phyloP scores from a whole-genome alignment of 2,113 vertebrate species.

The Vimba vimba region DNA sequence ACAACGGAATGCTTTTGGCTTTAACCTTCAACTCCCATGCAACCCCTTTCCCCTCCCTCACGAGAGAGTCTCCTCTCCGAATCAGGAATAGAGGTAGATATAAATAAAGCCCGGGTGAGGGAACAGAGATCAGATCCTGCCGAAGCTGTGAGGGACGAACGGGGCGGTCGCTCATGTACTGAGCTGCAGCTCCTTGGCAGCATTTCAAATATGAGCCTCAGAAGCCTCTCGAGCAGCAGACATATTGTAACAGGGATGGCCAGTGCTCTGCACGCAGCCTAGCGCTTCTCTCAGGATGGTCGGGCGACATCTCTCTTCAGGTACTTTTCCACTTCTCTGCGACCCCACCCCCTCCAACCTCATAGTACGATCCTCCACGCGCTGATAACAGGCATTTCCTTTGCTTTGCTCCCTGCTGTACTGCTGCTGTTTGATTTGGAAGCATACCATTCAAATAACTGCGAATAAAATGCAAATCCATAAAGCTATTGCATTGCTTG shows the following conservation, averaged over 20 bases:
- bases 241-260: conserved; percentile 82
- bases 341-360: conserved; percentile 13
- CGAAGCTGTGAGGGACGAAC: conserved; percentile 73
- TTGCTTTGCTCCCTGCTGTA: conserved; percentile 44
- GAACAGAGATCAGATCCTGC: conserved; percentile 74
- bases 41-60: conserved; percentile 40
- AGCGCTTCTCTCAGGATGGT: conserved; percentile 83
- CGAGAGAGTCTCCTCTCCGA: conserved; percentile 66
- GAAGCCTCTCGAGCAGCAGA: conserved; percentile 79
- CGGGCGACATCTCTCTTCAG: conserved; percentile 84
- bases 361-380: conserved; percentile 22
- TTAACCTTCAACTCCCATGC: conserved; percentile 55
- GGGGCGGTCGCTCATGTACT: conserved; percentile 75
- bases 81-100: conserved; percentile 71
- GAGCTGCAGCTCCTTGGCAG: conserved; percentile 83
- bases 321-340: conserved; percentile 79
- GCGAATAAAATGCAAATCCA: conserved; percentile 31
- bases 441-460: conserved; percentile 1
- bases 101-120: conserved; percentile 76
- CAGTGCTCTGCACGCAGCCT: conserved; percentile 78
- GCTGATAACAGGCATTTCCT: conserved; percentile 36
- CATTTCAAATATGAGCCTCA: conserved; percentile 82
- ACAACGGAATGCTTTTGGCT: conserved; percentile 61
- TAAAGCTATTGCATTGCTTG: conserved; percentile 20
- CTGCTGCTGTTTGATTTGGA: conserved; percentile 59